Conservation (phyloP, 2,888 invertebrate genomes). For the Calliphora vomitoria region DNA sequence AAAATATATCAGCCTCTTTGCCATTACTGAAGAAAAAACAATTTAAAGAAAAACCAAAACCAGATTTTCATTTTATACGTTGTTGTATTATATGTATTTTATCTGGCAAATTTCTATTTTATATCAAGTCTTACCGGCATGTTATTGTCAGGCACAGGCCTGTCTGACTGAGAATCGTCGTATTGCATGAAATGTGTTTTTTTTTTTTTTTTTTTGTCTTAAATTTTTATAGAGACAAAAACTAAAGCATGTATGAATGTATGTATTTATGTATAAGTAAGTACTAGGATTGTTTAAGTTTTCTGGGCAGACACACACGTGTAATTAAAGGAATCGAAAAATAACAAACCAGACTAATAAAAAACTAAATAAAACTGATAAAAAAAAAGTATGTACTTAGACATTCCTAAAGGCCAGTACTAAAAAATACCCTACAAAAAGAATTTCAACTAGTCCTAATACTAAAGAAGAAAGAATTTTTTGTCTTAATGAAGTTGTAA, state of each 20-base stretch:
- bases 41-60: constrained; percentile 56
- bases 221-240: constrained; percentile 15
- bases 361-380: constrained; percentile 30
- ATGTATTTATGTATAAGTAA: no score
- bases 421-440: constrained; percentile 16
- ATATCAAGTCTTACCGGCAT: constrained; percentile 64
- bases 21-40: constrained; percentile 41
- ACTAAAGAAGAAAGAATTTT: not conserved
- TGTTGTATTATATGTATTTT: constrained; percentile 34
- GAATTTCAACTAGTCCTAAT: not conserved
- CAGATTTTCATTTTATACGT: constrained; percentile 66
- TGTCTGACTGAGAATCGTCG: constrained; percentile 48
- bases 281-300: constrained; percentile 13
- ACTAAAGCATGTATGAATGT: not conserved
- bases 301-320: constrained; percentile 56
- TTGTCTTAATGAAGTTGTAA: not conserved
- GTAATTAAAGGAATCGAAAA: constrained; percentile 61
- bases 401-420: constrained; percentile 8
- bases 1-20: constrained; percentile 22
- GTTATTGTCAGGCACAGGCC: constrained; percentile 46
- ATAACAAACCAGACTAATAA: constrained; percentile 21
- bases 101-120: constrained; percentile 65
- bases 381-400: not conserved
- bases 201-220: not conserved
- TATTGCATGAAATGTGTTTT: constrained; percentile 54